Evolutionary conservation across 1,140 invertebrate genomes (phyloP).

Genomic region (Musca domestica): DNA sequence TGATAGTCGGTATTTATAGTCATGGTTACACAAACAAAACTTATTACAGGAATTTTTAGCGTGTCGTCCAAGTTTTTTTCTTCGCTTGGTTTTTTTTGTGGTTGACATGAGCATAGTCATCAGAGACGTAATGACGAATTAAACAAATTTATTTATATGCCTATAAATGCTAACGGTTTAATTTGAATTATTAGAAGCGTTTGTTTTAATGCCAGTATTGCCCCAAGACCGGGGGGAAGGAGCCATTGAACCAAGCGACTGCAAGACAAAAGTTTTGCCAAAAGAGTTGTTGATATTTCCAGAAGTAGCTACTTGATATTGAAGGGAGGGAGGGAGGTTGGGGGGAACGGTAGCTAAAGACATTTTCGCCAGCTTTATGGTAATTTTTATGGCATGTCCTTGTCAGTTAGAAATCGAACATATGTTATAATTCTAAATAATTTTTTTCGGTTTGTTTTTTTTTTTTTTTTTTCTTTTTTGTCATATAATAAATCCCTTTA

Average conservation of each 20-base stretch:
- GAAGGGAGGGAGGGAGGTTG: too few relatives aligned
- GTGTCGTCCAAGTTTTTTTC: too few relatives aligned
- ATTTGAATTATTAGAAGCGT: slow-evolving; percentile 19
- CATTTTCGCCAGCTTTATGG: neutral
- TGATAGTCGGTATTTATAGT: slow-evolving; percentile 15
- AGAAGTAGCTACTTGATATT: neutral
- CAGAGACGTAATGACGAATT: slow-evolving; percentile 2
- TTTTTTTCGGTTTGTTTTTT: too few relatives aligned
- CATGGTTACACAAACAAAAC: slow-evolving; percentile 11
- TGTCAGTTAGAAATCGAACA: neutral
- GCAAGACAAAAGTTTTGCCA: neutral
- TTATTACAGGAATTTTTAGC: neutral
- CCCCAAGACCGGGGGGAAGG: too few relatives aligned
- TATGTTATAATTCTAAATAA: slow-evolving; percentile 2
- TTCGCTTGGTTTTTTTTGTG: too few relatives aligned
- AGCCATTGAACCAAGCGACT: too few relatives aligned
- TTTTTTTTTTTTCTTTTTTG: too few relatives aligned
- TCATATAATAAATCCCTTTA: too few relatives aligned
- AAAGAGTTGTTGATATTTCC: neutral
- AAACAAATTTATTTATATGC: slow-evolving; percentile 21
- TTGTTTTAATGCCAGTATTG: neutral
- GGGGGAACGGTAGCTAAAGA: too few relatives aligned
- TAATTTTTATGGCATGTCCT: slow-evolving; percentile 6
- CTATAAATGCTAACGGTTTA: slow-evolving; percentile 14
- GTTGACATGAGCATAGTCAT: too few relatives aligned